A percentile compares a stretch with the other conserved stretches of the same genome.
phyloP scores from a whole-genome alignment of 2,113 vertebrate genomes.

The Hystrix brachyura region DNA sequence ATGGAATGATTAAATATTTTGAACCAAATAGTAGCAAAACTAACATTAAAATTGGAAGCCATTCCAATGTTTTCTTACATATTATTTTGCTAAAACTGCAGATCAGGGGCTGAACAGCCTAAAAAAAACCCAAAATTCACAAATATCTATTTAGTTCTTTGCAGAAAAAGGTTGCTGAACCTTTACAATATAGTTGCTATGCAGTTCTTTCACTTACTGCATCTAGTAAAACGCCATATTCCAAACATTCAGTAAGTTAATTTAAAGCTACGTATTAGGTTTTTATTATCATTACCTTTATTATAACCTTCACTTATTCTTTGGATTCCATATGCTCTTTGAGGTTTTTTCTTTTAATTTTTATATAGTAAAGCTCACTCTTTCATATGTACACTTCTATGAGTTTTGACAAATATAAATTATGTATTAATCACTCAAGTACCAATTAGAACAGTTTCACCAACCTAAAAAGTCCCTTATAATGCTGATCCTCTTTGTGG shows the following conservation, averaged over 20 bases:
- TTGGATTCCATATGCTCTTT: not conserved
- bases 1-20: not conserved
- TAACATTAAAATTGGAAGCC: not conserved
- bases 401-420: not conserved
- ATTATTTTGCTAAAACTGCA: not conserved
- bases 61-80: not conserved
- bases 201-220: not conserved
- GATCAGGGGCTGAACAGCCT: not conserved
- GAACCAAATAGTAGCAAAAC: not conserved
- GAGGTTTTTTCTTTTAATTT: not conserved
- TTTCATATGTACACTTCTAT: not conserved
- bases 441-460: not conserved
- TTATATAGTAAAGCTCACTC: conserved; percentile 32
- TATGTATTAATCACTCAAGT: not conserved
- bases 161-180: not conserved
- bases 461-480: not conserved
- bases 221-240: not conserved
- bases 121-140: not conserved
- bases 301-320: not conserved
- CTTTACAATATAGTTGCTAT: not conserved
- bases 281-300: not conserved
- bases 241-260: not conserved
- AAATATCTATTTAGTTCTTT: not conserved
- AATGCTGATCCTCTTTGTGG: not conserved
- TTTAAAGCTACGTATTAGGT: not conserved